Evolutionary conservation across 2,888 invertebrate species (phyloP).

Genomic region (Caradrina clavipalpis): DNA sequence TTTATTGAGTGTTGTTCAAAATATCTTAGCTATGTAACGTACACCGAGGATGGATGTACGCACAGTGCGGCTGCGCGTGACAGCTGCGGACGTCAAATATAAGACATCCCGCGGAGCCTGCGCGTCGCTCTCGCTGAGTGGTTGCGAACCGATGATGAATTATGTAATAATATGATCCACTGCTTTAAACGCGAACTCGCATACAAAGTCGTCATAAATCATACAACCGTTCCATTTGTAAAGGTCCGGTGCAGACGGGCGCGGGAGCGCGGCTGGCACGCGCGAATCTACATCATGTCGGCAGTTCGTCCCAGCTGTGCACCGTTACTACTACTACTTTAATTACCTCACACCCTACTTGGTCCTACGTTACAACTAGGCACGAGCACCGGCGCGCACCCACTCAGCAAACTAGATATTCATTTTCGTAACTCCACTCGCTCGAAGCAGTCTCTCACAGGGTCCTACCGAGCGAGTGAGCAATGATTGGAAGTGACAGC

Average conservation of each 20-base stretch:
- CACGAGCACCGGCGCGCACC: background rate
- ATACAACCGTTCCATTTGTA: constrained; percentile 42
- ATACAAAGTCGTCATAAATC: constrained; percentile 55
- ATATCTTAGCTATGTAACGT: background rate
- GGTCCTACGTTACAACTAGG: background rate
- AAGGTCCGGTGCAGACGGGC: constrained; percentile 20
- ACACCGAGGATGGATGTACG: constrained; percentile 25
- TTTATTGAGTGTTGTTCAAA: too few relatives aligned
- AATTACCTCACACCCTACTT: constrained; percentile 14
- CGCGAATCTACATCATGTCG: too few relatives aligned
- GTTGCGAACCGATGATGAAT: constrained; percentile 53
- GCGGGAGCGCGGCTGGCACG: background rate
- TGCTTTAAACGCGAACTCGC: constrained; percentile 41
- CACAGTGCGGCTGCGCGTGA: constrained; percentile 6
- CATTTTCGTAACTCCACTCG: background rate
- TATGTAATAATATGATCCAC: constrained; percentile 54
- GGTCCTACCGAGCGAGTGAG: background rate
- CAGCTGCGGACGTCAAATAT: constrained; percentile 14
- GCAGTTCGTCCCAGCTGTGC: background rate
- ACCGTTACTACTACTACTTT: background rate
- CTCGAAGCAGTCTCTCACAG: background rate
- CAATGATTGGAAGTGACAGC: background rate
- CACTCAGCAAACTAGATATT: background rate
- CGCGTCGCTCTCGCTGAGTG: constrained; percentile 21
- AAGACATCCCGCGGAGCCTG: constrained; percentile 11